Evolutionary conservation across 2,113 vertebrate species (phyloP), one percentile per base, ranked within the genome.

Genomic region (Cyprinus carpio): DNA sequence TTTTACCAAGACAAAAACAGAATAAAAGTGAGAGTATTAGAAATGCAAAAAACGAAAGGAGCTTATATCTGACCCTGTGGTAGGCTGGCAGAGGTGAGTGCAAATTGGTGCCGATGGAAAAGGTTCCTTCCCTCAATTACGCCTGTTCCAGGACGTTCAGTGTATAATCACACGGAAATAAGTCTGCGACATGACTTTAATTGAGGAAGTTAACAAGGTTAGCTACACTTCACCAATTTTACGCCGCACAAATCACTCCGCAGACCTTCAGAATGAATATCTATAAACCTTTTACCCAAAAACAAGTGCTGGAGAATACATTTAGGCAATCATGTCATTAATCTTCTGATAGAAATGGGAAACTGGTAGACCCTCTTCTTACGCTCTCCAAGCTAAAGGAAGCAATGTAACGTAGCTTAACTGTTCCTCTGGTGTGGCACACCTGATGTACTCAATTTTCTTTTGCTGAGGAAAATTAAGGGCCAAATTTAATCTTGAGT

Each of bases 141-240:
- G 90, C 91, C 87, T 90, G 86, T 65, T 89, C 34, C 89, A 89
- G 71, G 82, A 69, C 75, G 78, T 86, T 86, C 75, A 64, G 71
- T 67, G 69, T 72, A 84, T 93, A 92, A 92, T 90, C 89, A 87
- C 82, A 85, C 87, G 83, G 90, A 93, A 92, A 87, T 90, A 86
- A 86, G 85, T 87, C 88, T 91, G 90, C 92, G 91, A 93, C 92
- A 91, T 90, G 90, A 89, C 92, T 93, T 93, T 94, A 94, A 94
- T 93, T 93, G 92, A 80, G 86, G 84, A 89, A 93, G 90, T 94
- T 94, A 92, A 94, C 92, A 93, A 93, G 91, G 91, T 93, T 92
- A 93, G 90, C 90, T 90, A 86, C 85, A 89, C 91, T 91, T 80
- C 49, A 84, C 88, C 91, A 92, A 86, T 90, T 92, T 88, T 89